These are phyloP conservation scores for Stenolophus ochropezus DNA, from an alignment of 2,888 invertebrate species.

Conservation along the genomic window DNA sequence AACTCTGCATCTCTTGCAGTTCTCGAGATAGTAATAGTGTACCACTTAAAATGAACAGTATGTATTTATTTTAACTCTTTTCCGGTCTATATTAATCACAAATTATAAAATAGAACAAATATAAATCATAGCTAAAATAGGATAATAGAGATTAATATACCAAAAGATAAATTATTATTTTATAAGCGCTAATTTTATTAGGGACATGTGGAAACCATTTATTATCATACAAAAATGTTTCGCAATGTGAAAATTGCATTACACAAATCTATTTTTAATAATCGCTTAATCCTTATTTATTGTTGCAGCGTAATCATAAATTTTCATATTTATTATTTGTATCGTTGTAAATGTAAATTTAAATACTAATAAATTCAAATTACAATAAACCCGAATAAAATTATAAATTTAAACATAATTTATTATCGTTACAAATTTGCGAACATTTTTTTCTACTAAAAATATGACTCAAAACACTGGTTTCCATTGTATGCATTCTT, in stretches of 20 bases:
- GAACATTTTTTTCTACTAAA: no score
- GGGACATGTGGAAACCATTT: not conserved
- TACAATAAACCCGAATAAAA: not conserved
- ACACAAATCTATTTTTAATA: not conserved
- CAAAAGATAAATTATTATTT: not conserved
- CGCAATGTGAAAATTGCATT: not conserved
- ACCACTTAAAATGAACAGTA: no score
- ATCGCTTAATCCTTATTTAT: not conserved
- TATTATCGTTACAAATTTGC: no score
- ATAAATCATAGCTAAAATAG: no score
- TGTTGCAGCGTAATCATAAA: not conserved
- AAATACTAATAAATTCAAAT: not conserved
- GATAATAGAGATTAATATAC: not conserved
- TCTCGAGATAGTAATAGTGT: no score
- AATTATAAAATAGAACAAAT: no score
- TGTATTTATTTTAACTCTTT: no score
- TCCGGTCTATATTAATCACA: no score
- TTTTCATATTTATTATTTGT: not conserved
- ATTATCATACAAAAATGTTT: not conserved
- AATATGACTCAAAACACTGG: not conserved
- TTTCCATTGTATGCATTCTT: no score
- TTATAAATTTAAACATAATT: no score
- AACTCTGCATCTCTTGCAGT: no score
- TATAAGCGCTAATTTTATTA: not conserved
- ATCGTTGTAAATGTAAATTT: not conserved